Base-by-base conservation (phyloP, 2,888 invertebrate genomes). In the Parascotia fuliginaria region DNA sequence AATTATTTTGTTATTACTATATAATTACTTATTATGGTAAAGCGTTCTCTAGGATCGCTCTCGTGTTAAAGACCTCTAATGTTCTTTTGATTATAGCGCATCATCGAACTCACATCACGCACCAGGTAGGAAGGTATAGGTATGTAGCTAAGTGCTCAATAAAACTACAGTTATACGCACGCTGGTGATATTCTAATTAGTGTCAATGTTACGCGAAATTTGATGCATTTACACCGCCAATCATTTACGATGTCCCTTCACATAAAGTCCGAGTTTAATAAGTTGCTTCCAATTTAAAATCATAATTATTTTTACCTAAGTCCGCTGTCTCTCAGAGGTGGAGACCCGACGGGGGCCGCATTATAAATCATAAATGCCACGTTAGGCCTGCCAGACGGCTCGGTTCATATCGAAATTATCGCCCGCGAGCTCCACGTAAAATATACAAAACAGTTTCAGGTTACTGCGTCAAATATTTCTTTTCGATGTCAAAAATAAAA, bases 361-460 rank as follows among this genome's bases (percentile, higher is more conserved):
- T 88, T 89, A 89, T 90, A 90, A 90, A 90, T 89, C 90, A 90
- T 87, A 89, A 85, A 82, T 84, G 89, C 87, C 90, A 87, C 83
- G 87, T 88, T 84, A 85, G 81, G 70, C 73, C 69, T 66, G 75
- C 75, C 71, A 75, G 75, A 73, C 79, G 79, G 75, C 77, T 74
- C 73, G 69, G 69, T 72, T 79, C 67, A 83, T 80, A 87, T 85
- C 84, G 77, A 88, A 90, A 89, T 90, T 87, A 90, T 88, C 88
- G 85, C 82, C 84, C 79, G 80, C 78, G 64, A 85, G 80, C 79
- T 71, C 65, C 73, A 75, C 80, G 81, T 84, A 83, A 83, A 85
- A 85, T 89, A 86, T 87, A 87, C 86, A 86, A 87, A 87, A 84
- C 86, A 86, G 88, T 85, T 81, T 89, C 85, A 81, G 70, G 85